Percentiles rank a stretch among this genome's conserved stretches.
These are phyloP conservation scores for Phyllostomus hastatus DNA, from an alignment of 2,113 vertebrate species.

Conservation along the genomic window DNA sequence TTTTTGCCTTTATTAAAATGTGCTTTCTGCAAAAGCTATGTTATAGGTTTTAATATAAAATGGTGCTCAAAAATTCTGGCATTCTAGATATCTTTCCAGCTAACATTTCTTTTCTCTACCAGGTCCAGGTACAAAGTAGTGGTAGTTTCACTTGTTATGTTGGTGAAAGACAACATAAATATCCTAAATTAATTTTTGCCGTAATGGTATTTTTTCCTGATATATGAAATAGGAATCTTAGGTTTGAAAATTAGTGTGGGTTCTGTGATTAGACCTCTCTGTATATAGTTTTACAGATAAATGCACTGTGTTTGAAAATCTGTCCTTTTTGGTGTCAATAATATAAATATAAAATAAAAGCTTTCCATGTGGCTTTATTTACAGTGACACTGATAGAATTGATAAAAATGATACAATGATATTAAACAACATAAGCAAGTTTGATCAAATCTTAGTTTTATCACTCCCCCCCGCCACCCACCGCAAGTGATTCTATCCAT, in stretches of 20 bases:
- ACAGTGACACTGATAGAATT: conserved; percentile 58
- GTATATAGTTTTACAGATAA: conserved; percentile 8
- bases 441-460: conserved; percentile 46
- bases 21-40: conserved; percentile 16
- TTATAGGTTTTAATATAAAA: conserved; percentile 32
- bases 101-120: conserved; percentile 11
- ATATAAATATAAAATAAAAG: conserved; percentile 63
- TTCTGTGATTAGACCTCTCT: background rate
- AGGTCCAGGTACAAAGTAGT: background rate
- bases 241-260: background rate
- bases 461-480: background rate
- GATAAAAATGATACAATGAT: conserved; percentile 38
- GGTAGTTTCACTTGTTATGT: conserved; percentile 25
- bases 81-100: conserved; percentile 27
- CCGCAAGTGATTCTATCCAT: background rate
- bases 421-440: conserved; percentile 66
- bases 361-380: conserved; percentile 72
- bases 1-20: conserved; percentile 38
- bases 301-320: conserved; percentile 25
- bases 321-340: conserved; percentile 50
- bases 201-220: conserved; percentile 15
- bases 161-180: conserved; percentile 36
- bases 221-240: background rate
- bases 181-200: conserved; percentile 13
- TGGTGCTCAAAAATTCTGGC: conserved; percentile 36